Evolutionary conservation across 1,140 invertebrate genomes (phyloP).

Genomic region (Drosophila bocqueti): DNA sequence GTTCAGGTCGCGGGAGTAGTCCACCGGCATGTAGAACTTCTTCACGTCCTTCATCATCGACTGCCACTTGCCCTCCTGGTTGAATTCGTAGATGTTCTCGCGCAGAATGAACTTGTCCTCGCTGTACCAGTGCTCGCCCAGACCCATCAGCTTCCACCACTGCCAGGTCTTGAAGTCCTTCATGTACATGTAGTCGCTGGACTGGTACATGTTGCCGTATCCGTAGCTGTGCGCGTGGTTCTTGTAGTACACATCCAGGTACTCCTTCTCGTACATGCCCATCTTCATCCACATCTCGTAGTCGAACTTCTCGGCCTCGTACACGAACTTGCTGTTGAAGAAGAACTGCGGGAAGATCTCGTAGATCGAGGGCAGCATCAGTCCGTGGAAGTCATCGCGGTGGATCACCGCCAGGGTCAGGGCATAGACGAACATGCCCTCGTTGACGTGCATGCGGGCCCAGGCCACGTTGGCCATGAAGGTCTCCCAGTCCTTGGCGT

Average conservation of each 20-base stretch:
- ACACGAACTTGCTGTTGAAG: conserved; percentile 87
- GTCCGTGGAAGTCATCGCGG: conserved; percentile 86
- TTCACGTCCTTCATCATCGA: conserved; percentile 71
- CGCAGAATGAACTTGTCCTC: conserved; percentile 75
- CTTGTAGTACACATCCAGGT: conserved; percentile 88
- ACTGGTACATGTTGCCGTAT: conserved; percentile 75
- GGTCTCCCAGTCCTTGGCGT: conserved; percentile 88
- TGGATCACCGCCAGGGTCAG: conserved; percentile 87
- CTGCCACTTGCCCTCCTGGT: conserved; percentile 68
- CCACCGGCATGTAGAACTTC: conserved; percentile 75
- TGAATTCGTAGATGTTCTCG: conserved; percentile 71
- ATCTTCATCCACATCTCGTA: conserved; percentile 77
- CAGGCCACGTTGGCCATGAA: conserved; percentile 88
- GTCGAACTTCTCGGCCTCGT: conserved; percentile 85
- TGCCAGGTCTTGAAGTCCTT: conserved; percentile 83
- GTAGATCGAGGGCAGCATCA: conserved; percentile 88
- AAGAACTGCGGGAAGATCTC: conserved; percentile 88
- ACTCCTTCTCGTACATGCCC: conserved; percentile 85
- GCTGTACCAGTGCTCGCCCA: conserved; percentile 72
- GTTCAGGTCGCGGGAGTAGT: conserved; percentile 86
- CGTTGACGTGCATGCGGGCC: conserved; percentile 87
- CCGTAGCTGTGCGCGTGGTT: conserved; percentile 87
- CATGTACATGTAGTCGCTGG: conserved; percentile 70
- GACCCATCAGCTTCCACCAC: conserved; percentile 84
- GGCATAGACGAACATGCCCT: conserved; percentile 87